These are phyloP conservation scores for Gila orcuttii DNA, from an alignment of 2,113 vertebrate genomes.

Conservation along the genomic window DNA sequence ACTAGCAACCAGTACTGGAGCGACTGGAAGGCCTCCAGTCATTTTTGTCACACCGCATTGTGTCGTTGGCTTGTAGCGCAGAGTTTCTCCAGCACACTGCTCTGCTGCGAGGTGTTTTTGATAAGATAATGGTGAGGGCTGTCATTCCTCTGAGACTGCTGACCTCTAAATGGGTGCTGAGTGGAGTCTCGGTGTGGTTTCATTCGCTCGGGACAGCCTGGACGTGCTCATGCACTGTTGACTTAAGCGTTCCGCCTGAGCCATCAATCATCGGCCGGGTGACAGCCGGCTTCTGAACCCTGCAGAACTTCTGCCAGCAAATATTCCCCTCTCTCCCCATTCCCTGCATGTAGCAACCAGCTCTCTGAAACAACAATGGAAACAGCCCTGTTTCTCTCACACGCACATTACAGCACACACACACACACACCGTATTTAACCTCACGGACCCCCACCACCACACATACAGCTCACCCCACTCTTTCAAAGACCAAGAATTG, in stretches of 20 bases:
- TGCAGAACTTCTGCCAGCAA: constrained; percentile 67
- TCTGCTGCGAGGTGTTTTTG: constrained; percentile 55
- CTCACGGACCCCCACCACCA: constrained; percentile 27
- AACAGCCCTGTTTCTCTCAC: constrained; percentile 49
- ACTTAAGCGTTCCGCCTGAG: constrained; percentile 76
- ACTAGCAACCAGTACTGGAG: not conserved
- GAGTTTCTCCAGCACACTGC: not conserved
- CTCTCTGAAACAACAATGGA: constrained; percentile 54
- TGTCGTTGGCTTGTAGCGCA: not conserved
- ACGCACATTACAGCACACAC: constrained; percentile 10
- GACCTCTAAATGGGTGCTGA: constrained; percentile 76
- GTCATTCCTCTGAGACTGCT: constrained; percentile 71
- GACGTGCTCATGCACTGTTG: constrained; percentile 79
- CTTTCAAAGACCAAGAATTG: constrained; percentile 59
- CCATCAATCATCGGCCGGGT: constrained; percentile 78
- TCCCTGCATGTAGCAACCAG: constrained; percentile 70
- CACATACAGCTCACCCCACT: constrained; percentile 32
- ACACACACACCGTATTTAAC: constrained; percentile 49
- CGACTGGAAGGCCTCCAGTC: not conserved
- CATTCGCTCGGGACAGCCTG: constrained; percentile 58
- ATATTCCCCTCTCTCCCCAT: constrained; percentile 52
- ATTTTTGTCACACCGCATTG: not conserved
- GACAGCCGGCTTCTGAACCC: constrained; percentile 73
- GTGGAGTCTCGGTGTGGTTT: constrained; percentile 61
- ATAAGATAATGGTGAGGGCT: constrained; percentile 72